These are phyloP conservation scores for Lagorchestes hirsutus DNA, from an alignment of 2,797 vertebrate species.

Conservation along the genomic window DNA sequence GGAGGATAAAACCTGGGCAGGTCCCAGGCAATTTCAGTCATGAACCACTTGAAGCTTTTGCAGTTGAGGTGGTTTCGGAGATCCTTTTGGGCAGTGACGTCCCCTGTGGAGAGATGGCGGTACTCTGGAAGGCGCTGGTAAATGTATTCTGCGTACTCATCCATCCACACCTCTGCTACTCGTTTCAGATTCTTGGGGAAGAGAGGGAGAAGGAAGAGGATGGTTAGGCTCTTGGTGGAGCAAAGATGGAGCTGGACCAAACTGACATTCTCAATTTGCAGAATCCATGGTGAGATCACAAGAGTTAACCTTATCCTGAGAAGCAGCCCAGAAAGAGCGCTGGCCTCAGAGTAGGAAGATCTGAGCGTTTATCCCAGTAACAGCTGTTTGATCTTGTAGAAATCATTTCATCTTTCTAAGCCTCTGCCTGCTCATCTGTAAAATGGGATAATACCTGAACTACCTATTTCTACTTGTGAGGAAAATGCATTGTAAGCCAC, in stretches of 20 bases:
- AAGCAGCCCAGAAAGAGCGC: background rate
- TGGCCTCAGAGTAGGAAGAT: background rate
- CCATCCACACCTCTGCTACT: conserved; percentile 99
- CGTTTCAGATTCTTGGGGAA: conserved; percentile 94
- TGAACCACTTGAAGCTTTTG: conserved; percentile 97
- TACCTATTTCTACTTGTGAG: background rate
- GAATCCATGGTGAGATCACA: background rate
- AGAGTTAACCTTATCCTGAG: background rate
- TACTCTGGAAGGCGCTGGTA: conserved; percentile 98
- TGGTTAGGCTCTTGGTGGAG: conserved; percentile 16
- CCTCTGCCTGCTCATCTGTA: background rate
- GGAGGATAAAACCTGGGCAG: conserved; percentile 96
- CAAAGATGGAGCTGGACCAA: background rate
- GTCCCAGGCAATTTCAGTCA: conserved; percentile 97
- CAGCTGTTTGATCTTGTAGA: background rate
- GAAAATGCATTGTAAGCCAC: background rate
- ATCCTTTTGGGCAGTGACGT: conserved; percentile 93
- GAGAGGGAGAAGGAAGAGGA: background rate
- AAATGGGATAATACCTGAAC: background rate
- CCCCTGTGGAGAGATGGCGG: conserved; percentile 95
- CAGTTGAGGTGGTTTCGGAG: conserved; percentile 93
- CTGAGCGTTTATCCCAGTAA: background rate
- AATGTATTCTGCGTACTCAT: conserved; percentile 95
- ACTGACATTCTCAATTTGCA: background rate
- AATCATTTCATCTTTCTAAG: background rate